Percentiles rank a stretch among this genome's conserved stretches.
Evolutionary conservation across 2,888 invertebrate genomes (phyloP).

Genomic region (Amaurobius ferox): DNA sequence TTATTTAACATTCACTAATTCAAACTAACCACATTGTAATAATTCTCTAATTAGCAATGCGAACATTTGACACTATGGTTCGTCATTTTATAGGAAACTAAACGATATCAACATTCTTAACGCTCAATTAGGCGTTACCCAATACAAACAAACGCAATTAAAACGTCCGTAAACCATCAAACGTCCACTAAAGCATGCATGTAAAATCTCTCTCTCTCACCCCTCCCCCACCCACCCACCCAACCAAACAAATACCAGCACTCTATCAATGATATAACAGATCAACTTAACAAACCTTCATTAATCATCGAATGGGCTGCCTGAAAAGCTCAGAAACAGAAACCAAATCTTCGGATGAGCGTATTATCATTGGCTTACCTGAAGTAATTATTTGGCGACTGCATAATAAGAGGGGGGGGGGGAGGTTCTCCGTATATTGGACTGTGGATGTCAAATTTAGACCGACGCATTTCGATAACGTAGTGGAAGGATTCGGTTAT

Average conservation of each 20-base stretch:
- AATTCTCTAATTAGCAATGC: no score
- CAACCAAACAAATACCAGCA: slow-evolving; percentile 17
- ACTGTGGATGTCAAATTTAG: slow-evolving; percentile 26
- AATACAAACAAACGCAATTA: no score
- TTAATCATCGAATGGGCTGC: slow-evolving; percentile 35
- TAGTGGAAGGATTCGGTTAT: slow-evolving; percentile 7
- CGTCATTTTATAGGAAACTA: no score
- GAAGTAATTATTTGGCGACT: slow-evolving; percentile 31
- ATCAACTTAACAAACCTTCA: slow-evolving; percentile 28
- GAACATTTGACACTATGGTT: no score
- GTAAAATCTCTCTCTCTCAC: no score
- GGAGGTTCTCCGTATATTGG: slow-evolving; percentile 19
- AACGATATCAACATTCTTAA: no score
- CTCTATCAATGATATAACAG: slow-evolving; percentile 1
- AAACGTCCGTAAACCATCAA: no score
- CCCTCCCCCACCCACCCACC: no score
- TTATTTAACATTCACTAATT: no score
- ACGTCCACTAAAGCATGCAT: no score
- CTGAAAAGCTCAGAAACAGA: slow-evolving; percentile 17
- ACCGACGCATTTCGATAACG: slow-evolving; percentile 26
- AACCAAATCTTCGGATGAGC: slow-evolving; percentile 16
- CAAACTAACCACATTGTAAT: no score
- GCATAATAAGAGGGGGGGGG: slow-evolving; percentile 24
- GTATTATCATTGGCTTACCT: slow-evolving; percentile 27
- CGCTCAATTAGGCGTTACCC: no score